phyloP scores from a whole-genome alignment of 1,140 invertebrate species.

The Neuroterus valhalla region DNA sequence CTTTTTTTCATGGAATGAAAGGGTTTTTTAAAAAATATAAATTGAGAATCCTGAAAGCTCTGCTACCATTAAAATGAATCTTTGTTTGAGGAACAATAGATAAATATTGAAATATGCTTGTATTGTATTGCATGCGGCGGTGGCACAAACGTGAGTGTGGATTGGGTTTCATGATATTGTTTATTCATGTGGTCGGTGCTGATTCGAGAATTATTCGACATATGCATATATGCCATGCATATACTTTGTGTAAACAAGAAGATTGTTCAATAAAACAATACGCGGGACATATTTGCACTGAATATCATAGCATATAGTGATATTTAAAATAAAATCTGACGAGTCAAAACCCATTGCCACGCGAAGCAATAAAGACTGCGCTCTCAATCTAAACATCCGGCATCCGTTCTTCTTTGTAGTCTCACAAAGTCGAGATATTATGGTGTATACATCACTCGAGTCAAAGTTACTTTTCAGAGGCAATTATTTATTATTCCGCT shows the following conservation, averaged over 20 bases:
- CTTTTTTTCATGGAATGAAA: too few relatives aligned
- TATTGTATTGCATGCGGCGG: not conserved
- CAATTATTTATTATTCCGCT: constrained; percentile 26
- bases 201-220: constrained; percentile 11
- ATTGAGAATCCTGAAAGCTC: too few relatives aligned
- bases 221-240: not conserved
- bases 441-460: constrained; percentile 7
- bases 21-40: too few relatives aligned
- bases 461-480: constrained; percentile 20
- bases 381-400: constrained; percentile 25
- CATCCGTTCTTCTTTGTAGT: constrained; percentile 20
- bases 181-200: constrained; percentile 23
- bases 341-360: not conserved
- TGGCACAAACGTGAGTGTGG: not conserved
- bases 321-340: not conserved
- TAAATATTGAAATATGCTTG: not conserved
- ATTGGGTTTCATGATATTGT: not conserved
- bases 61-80: not conserved
- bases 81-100: not conserved
- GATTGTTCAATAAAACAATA: constrained; percentile 8
- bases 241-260: constrained; percentile 7
- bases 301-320: not conserved
- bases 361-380: constrained; percentile 10
- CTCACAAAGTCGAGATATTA: not conserved
- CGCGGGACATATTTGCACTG: not conserved